Evolutionary conservation across 1,140 invertebrate species (phyloP).

Genomic region (Antheraea mylitta): DNA sequence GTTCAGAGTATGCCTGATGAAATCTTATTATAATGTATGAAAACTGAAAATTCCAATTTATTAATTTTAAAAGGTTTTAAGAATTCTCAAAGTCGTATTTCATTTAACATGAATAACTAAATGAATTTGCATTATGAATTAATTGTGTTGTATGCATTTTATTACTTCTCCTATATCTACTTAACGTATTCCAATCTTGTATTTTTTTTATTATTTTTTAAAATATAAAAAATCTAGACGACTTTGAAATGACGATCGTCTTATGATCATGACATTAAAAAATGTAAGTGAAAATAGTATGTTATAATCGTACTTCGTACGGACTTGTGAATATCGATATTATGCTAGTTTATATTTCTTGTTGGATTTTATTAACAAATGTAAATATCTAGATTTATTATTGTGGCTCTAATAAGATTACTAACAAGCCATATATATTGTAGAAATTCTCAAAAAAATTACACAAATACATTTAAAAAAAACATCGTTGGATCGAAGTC

Average conservation of each 20-base stretch:
- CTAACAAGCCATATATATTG: background rate
- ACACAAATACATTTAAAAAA: background rate
- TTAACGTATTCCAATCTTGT: slow-evolving; percentile 3
- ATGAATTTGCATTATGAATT: background rate
- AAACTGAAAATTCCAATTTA: too few relatives aligned
- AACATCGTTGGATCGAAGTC: too few relatives aligned
- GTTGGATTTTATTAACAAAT: slow-evolving; percentile 33
- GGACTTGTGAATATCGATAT: slow-evolving; percentile 14
- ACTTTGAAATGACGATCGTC: slow-evolving; percentile 24
- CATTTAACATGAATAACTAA: too few relatives aligned
- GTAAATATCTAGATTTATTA: background rate
- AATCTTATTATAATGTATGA: too few relatives aligned
- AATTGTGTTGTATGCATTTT: background rate
- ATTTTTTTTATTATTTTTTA: slow-evolving; percentile 2
- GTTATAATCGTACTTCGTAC: background rate
- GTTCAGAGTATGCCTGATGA: too few relatives aligned
- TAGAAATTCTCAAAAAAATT: background rate
- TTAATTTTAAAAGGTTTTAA: too few relatives aligned
- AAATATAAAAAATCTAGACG: slow-evolving; percentile 18
- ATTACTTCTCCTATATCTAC: background rate
- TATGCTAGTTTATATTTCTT: slow-evolving; percentile 57
- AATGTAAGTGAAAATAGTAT: slow-evolving; percentile 38
- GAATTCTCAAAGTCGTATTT: too few relatives aligned
- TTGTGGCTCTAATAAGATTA: background rate
- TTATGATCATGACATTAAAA: slow-evolving; percentile 53